Evolutionary conservation across 2,113 vertebrate species (phyloP), one percentile per base, ranked within the genome.

Genomic region (Mastomys natalensis): DNA sequence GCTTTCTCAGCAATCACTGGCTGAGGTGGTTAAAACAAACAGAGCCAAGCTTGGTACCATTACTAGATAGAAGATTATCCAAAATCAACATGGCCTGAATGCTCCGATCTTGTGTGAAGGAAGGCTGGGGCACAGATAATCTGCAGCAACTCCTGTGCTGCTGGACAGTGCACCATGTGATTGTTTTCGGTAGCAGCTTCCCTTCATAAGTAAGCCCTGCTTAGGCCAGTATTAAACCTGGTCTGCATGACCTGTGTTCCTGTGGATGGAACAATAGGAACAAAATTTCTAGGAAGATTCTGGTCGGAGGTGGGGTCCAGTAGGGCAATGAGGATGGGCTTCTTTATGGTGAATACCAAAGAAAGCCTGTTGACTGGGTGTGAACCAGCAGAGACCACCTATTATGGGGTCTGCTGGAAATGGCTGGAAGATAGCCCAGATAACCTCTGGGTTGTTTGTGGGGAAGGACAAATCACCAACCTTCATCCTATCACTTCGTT

Each of bases 91-190:
- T 3, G 31, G 53, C 84, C 73, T 58, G 68, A 85, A 87, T 64
- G 26, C 92, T 96, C 77, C 74, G 34, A 95, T 95, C 92, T 74
- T 89, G 88, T 91, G 72, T 1, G 11, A 22, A 87, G 93, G 78
- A 80, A 91, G 84, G 85, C 93, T 24, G 84, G 96, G 81, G 93
- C 96, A 97, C 95, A 94, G 96, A 93, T 96, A 97, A 97, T 90
- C 95, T 95, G 3, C 51, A 51, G 97, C 76, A 72, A 88, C 92
- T 92, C 95, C 76, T 73, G 87, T 93, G 76, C 96, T 85, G 7
- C 48, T 88, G 7, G 80, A 96, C 94, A 96, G 92, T 93, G 93
- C 86, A 95, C 94, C 72, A 93, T 70, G 87, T 89, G 95, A 94
- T 94, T 93, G 88, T 93, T 92, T 85, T 93, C 76, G 40, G 72